phyloP scores from a whole-genome alignment of 2,797 vertebrate species.

The Rhabdophis nuchalis region DNA sequence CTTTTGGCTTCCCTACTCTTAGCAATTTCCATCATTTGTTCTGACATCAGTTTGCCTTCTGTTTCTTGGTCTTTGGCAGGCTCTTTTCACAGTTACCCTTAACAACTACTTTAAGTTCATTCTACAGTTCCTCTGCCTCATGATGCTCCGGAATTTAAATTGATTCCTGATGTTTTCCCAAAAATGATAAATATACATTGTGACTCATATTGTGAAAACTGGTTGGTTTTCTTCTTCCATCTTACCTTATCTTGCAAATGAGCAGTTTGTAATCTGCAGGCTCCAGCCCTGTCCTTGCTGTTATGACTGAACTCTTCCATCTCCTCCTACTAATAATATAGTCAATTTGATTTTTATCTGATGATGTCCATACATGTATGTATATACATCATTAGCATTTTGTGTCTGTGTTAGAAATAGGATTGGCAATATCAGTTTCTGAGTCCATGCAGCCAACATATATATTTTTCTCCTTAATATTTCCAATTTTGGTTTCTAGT shows the following conservation, averaged over 20 bases:
- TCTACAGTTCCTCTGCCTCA: not conserved
- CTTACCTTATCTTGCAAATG: not conserved
- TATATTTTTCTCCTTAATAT: not conserved
- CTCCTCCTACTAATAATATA: not conserved
- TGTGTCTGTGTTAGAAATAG: not conserved
- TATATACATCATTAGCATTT: not conserved
- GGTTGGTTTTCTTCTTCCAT: not conserved
- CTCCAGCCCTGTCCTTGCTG: not conserved
- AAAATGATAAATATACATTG: not conserved
- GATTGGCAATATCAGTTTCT: not conserved
- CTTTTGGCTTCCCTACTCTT: not conserved
- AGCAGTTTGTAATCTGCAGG: not conserved
- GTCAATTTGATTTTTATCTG: not conserved
- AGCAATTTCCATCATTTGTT: not conserved
- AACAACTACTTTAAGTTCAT: not conserved
- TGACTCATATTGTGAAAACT: not conserved
- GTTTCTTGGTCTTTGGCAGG: not conserved
- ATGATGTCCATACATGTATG: not conserved
- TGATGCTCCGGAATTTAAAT: not conserved
- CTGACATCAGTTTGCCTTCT: not conserved
- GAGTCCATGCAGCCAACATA: not conserved
- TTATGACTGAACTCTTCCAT: not conserved
- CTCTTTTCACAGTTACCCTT: not conserved
- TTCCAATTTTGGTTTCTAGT: not conserved
- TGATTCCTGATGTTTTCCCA: not conserved